A percentile compares a stretch with the other conserved stretches of the same genome.
Conservation (phyloP, 1,140 invertebrate genomes). For the Trissolcus basalis region DNA sequence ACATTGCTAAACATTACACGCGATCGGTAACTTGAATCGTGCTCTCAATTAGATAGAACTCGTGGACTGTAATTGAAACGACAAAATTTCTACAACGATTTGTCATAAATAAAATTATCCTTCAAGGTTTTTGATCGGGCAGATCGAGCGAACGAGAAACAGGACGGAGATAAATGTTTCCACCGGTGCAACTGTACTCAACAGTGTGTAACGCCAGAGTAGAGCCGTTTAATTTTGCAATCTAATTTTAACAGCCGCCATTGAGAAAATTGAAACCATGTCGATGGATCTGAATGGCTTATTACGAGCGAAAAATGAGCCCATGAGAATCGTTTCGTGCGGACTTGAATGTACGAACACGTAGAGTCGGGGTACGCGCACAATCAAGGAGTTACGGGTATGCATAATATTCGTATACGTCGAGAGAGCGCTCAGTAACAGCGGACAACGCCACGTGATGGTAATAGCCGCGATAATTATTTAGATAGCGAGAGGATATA, state of each 20-base stretch:
- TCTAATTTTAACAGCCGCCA: conserved; percentile 22
- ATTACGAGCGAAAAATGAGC: conserved; percentile 39
- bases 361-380: conserved; percentile 46
- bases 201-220: no score
- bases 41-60: no score
- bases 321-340: conserved; percentile 27
- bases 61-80: no score
- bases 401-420: conserved; percentile 67
- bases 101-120: not conserved
- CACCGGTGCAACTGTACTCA: not conserved
- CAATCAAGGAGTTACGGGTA: conserved; percentile 41
- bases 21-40: no score
- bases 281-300: conserved; percentile 10
- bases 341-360: conserved; percentile 27
- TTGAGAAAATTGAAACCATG: conserved; percentile 37
- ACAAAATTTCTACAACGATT: no score
- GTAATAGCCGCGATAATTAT: conserved; percentile 74
- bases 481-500: conserved; percentile 74
- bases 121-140: no score
- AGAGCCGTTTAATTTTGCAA: conserved; percentile 3
- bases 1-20: no score
- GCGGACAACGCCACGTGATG: conserved; percentile 72
- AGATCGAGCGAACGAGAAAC: no score
- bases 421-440: conserved; percentile 61
- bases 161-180: not conserved